These are phyloP conservation scores for Falcaria lacertinaria DNA, from an alignment of 2,888 invertebrate species.

Conservation along the genomic window DNA sequence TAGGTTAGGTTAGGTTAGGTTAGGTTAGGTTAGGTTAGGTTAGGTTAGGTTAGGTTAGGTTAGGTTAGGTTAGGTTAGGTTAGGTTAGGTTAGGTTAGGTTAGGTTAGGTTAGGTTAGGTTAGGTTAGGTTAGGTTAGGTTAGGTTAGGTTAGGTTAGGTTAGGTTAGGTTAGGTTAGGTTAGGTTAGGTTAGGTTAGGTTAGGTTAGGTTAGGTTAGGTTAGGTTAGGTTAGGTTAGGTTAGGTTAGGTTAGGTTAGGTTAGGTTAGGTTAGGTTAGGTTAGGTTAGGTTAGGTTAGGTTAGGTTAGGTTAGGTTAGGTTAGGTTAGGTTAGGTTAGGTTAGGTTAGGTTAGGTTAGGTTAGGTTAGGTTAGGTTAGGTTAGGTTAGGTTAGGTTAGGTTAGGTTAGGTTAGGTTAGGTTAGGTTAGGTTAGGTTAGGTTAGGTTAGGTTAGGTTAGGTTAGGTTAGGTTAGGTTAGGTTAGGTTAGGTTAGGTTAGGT, in stretches of 20 bases:
- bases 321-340: conserved; percentile 11
- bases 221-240: conserved; percentile 10
- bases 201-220: conserved; percentile 8
- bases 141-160: conserved; percentile 12
- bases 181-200: conserved; percentile 8
- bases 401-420: conserved; percentile 10
- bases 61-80: conserved; percentile 13
- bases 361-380: conserved; percentile 6
- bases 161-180: conserved; percentile 7
- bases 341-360: conserved; percentile 6
- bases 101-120: conserved; percentile 15
- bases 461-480: conserved; percentile 10
- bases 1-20: conserved; percentile 10
- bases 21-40: conserved; percentile 14
- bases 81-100: conserved; percentile 13
- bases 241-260: conserved; percentile 8
- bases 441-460: conserved; percentile 8
- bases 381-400: conserved; percentile 9
- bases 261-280: conserved; percentile 8
- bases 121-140: conserved; percentile 14
- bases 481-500: conserved; percentile 11
- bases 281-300: conserved; percentile 10
- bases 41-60: conserved; percentile 12
- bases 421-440: conserved; percentile 9
- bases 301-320: conserved; percentile 8